Evolutionary conservation across 1,140 invertebrate genomes (phyloP).

Genomic region (Diprion similis): DNA sequence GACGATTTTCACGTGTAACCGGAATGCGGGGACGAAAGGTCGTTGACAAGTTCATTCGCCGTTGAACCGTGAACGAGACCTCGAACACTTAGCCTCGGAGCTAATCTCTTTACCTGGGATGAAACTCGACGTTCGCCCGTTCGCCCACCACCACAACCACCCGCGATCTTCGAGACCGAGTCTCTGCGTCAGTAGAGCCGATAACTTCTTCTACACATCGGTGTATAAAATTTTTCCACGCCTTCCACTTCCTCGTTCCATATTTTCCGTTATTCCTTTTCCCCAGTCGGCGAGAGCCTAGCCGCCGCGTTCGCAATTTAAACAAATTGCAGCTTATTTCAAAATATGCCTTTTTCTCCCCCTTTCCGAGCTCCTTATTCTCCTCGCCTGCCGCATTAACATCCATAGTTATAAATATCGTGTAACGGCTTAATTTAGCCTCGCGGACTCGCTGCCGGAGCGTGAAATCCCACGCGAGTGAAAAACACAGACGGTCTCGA

Average conservation of each 20-base stretch:
- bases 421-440: constrained; percentile 61
- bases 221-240: not conserved
- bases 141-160: not conserved
- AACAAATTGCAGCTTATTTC: not conserved
- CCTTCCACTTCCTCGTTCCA: not conserved
- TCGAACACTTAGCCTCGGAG: no score
- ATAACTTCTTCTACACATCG: not conserved
- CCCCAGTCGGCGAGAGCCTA: not conserved
- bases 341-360: not conserved
- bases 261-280: not conserved
- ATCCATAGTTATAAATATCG: constrained; percentile 63
- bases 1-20: not conserved
- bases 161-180: no score
- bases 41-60: not conserved
- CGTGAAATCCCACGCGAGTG: constrained; percentile 58
- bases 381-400: constrained; percentile 39
- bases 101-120: not conserved
- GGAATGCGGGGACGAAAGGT: not conserved
- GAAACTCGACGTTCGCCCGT: not conserved
- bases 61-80: not conserved
- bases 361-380: constrained; percentile 20
- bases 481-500: constrained; percentile 54
- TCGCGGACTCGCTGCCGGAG: constrained; percentile 47
- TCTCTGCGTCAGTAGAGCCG: not conserved
- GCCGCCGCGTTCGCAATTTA: not conserved